phyloP scores from a whole-genome alignment of 1,140 invertebrate species.

The Zaprionus taronus region DNA sequence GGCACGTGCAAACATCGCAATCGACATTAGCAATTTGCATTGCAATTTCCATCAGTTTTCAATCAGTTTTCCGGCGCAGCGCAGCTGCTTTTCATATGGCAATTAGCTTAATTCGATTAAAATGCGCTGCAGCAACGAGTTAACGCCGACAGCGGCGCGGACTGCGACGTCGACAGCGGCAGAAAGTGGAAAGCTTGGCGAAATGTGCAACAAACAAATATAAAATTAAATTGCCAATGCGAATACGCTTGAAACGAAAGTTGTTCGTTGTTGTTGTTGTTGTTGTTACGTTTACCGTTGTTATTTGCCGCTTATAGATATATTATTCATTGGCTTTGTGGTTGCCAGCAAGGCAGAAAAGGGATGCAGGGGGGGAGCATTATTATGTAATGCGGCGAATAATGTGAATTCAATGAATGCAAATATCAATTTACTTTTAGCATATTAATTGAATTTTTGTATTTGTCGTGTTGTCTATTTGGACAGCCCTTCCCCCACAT shows the following conservation, averaged over 20 bases:
- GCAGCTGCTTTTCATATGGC: constrained; percentile 61
- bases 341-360: neutral
- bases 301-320: constrained; percentile 34
- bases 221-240: constrained; percentile 37
- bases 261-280: constrained; percentile 14
- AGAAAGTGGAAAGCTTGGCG: constrained; percentile 8
- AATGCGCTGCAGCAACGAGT: constrained; percentile 37
- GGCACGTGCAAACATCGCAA: constrained; percentile 26
- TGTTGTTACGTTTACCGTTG: constrained; percentile 12
- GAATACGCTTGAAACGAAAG: constrained; percentile 13
- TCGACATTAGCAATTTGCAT: constrained; percentile 37
- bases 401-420: constrained; percentile 56
- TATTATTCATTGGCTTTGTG: constrained; percentile 47
- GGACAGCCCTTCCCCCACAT: constrained; percentile 7
- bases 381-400: constrained; percentile 53
- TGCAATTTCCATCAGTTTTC: constrained; percentile 68
- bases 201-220: constrained; percentile 18
- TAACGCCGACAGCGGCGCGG: neutral
- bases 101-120: constrained; percentile 79
- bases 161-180: constrained; percentile 1
- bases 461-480: constrained; percentile 66
- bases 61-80: constrained; percentile 46
- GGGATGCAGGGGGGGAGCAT: constrained; percentile 16
- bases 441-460: constrained; percentile 81
- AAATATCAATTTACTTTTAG: constrained; percentile 80